Conservation (phyloP, 2,113 vertebrate genomes). For the Menura novaehollandiae region DNA sequence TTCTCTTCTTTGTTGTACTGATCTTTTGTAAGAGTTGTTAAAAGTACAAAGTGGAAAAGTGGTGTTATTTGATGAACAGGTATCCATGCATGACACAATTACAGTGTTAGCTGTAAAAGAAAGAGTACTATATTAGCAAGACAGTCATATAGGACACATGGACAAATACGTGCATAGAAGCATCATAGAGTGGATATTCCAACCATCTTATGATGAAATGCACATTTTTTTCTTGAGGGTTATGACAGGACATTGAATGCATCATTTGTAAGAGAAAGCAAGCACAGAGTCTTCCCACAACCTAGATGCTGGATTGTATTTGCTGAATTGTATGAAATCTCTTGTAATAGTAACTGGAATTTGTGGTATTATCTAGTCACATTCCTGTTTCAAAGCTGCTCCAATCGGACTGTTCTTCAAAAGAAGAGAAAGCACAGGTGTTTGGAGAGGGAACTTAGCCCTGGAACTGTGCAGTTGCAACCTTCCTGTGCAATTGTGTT, state of each 20-base stretch:
- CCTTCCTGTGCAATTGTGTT: background rate
- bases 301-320: background rate
- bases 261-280: background rate
- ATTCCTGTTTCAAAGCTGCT: background rate
- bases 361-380: background rate
- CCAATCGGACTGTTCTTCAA: background rate
- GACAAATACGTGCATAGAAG: background rate
- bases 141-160: background rate
- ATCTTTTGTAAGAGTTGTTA: slow-evolving; percentile 53
- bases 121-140: background rate
- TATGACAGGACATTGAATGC: background rate
- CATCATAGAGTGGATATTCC: background rate
- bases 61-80: slow-evolving; percentile 38
- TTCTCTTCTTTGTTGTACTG: slow-evolving; percentile 18
- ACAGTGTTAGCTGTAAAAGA: slow-evolving; percentile 46
- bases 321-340: background rate
- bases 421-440: background rate
- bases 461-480: background rate
- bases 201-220: background rate
- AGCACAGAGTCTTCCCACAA: background rate
- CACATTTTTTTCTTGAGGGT: background rate
- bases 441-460: background rate
- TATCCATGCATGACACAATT: slow-evolving; percentile 59
- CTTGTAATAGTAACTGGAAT: background rate
- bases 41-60: slow-evolving; percentile 52